Evolutionary conservation across 2,113 vertebrate genomes (phyloP).

Genomic region (Meleagris gallopavo): DNA sequence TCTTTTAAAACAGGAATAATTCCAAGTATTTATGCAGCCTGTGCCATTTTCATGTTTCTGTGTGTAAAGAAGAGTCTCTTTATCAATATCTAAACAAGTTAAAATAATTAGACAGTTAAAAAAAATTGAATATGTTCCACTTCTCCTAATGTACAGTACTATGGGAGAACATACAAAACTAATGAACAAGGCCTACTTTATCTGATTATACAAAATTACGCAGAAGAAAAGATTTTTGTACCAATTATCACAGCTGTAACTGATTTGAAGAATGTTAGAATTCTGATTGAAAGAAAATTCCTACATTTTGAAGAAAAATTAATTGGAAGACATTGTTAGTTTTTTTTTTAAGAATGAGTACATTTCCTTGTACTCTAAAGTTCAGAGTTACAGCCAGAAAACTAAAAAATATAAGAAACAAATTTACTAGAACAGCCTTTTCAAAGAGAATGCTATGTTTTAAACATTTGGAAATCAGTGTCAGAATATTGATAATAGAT

Average conservation of each 20-base stretch:
- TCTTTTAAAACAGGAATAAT: background rate
- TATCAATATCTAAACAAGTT: background rate
- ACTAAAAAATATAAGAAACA: background rate
- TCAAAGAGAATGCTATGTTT: background rate
- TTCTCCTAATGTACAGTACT: background rate
- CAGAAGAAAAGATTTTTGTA: background rate
- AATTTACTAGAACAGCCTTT: background rate
- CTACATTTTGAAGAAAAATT: background rate
- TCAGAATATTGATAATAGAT: rapidly evolving
- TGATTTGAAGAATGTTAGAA: background rate
- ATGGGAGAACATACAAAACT: slow-evolving; percentile 28
- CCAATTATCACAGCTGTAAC: background rate
- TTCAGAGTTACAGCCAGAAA: background rate
- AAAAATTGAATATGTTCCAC: background rate
- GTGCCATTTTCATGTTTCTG: background rate
- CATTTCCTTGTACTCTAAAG: background rate
- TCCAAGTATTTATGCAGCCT: background rate
- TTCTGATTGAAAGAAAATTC: background rate
- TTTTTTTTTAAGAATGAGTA: background rate
- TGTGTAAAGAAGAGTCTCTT: background rate
- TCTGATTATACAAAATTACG: background rate
- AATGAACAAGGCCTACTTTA: background rate
- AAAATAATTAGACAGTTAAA: no score
- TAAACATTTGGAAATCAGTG: background rate
- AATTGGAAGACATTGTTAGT: rapidly evolving